Evolutionary conservation across 2,797 vertebrate genomes (phyloP).

Genomic region (Typhlichthys eigenmanni): DNA sequence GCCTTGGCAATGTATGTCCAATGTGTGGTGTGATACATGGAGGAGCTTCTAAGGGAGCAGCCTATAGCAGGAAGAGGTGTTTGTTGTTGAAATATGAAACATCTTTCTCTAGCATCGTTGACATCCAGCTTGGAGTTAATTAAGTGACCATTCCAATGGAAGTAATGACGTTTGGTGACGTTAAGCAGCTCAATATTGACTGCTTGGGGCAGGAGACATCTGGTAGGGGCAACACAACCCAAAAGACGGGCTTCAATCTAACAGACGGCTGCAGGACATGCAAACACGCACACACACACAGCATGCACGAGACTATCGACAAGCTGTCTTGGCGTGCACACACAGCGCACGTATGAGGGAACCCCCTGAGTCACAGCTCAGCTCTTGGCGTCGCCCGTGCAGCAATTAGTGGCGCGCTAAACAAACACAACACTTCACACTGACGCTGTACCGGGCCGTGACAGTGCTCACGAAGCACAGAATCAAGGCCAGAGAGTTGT

Average conservation of each 20-base stretch:
- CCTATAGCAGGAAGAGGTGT: too few relatives aligned
- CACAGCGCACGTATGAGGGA: constrained; percentile 5
- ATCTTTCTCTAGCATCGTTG: too few relatives aligned
- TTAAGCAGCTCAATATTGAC: too few relatives aligned
- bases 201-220: too few relatives aligned
- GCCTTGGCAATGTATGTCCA: too few relatives aligned
- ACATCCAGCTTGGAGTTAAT: too few relatives aligned
- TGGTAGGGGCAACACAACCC: constrained; percentile 12
- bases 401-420: constrained; percentile 46
- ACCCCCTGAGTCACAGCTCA: constrained; percentile 20
- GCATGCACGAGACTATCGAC: constrained; percentile 37
- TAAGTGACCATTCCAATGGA: too few relatives aligned
- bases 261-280: constrained; percentile 26
- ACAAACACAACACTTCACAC: constrained; percentile 16
- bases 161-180: too few relatives aligned
- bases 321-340: constrained; percentile 13
- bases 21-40: too few relatives aligned
- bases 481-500: constrained; percentile 9
- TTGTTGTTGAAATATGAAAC: too few relatives aligned
- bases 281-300: background rate
- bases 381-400: constrained; percentile 5
- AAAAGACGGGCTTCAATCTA: constrained; percentile 31
- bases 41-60: too few relatives aligned
- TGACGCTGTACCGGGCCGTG: background rate
- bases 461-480: background rate